phyloP scores from a whole-genome alignment of 2,888 invertebrate genomes.

The Gisinianus flammeolus region DNA sequence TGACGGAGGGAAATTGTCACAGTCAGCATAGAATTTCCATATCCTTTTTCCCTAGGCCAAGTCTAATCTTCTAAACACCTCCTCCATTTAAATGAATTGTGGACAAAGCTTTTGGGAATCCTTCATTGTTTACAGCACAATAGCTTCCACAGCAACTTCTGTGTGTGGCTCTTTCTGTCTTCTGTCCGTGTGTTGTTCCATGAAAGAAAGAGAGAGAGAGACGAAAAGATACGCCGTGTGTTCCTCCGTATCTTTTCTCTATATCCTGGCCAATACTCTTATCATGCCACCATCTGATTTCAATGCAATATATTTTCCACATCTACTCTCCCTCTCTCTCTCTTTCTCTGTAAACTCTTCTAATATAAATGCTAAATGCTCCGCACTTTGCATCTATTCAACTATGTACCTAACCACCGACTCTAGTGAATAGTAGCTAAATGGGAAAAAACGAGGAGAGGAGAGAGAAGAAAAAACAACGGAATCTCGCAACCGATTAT shows the following conservation, averaged over 20 bases:
- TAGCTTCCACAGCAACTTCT: slow-evolving; percentile 30
- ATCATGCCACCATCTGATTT: slow-evolving; percentile 36
- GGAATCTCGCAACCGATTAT: neutral
- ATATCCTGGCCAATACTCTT: neutral
- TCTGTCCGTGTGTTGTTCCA: no score
- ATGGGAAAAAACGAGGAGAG: neutral
- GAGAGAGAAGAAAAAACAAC: neutral
- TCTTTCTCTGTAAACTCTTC: neutral
- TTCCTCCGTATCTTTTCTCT: neutral
- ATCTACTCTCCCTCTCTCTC: neutral
- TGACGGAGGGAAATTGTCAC: slow-evolving; percentile 4
- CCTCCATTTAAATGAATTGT: slow-evolving; percentile 36
- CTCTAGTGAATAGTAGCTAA: no score
- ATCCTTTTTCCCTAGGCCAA: slow-evolving; percentile 13
- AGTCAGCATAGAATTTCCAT: slow-evolving; percentile 20
- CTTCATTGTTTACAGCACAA: slow-evolving; percentile 33
- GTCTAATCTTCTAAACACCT: neutral
- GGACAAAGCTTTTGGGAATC: slow-evolving; percentile 33
- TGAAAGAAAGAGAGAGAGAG: neutral
- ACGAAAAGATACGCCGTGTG: slow-evolving; percentile 20
- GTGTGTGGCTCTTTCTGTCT: slow-evolving; percentile 40
- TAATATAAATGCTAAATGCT: neutral
- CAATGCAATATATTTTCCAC: slow-evolving; percentile 19
- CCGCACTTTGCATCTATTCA: neutral
- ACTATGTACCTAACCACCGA: no score